These are phyloP conservation scores for Heterodera carotae DNA, from an alignment of 1,140 invertebrate species.

Conservation along the genomic window DNA sequence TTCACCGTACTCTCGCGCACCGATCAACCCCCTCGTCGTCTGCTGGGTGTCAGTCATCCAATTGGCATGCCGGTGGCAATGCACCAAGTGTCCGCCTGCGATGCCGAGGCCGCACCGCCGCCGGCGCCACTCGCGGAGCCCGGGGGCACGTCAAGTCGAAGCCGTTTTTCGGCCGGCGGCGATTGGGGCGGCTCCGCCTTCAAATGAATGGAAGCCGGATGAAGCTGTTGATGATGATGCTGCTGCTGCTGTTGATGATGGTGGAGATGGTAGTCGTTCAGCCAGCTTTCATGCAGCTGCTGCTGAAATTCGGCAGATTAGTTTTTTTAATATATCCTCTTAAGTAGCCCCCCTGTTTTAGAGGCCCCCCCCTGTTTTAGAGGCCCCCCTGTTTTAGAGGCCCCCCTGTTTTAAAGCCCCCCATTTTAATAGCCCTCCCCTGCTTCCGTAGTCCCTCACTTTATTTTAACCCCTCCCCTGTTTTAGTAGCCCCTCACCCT, in stretches of 20 bases:
- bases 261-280: conserved; percentile 30
- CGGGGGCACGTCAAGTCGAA: conserved; percentile 48
- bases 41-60: neutral
- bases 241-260: neutral
- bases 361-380: too few relatives aligned
- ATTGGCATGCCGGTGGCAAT: conserved; percentile 2
- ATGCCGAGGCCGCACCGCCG: neutral
- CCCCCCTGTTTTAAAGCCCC: too few relatives aligned
- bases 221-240: neutral
- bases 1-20: too few relatives aligned
- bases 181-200: conserved; percentile 60
- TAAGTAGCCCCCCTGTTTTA: too few relatives aligned
- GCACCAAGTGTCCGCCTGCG: neutral
- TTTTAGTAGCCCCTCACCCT: too few relatives aligned
- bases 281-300: conserved; percentile 33
- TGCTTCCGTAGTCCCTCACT: too few relatives aligned
- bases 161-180: conserved; percentile 54
- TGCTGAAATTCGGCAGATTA: too few relatives aligned
- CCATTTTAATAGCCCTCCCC: too few relatives aligned
- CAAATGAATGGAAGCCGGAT: conserved; percentile 40
- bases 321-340: too few relatives aligned
- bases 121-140: neutral
- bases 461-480: too few relatives aligned
- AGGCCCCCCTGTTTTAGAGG: too few relatives aligned
- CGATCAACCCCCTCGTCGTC: too few relatives aligned